Conservation (phyloP, 2,797 vertebrate species). For the Dryobates pubescens region DNA sequence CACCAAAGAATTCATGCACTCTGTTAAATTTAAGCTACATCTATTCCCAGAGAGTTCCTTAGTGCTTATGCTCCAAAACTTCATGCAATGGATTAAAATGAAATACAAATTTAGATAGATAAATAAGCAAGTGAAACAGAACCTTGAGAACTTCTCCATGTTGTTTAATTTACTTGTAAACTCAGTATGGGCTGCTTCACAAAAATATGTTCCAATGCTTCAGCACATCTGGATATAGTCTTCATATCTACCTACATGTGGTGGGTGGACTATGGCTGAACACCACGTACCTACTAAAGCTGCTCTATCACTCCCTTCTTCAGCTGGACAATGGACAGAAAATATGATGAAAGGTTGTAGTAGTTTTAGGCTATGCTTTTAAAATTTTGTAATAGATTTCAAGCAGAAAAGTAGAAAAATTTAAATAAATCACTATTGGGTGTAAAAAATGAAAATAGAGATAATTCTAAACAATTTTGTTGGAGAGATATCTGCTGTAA, state of each 20-base stretch:
- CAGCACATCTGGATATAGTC: fast-evolving
- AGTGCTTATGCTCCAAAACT: not conserved
- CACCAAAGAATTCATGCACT: not conserved
- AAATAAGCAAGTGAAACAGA: not conserved
- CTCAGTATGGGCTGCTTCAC: not conserved
- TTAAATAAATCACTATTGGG: too few relatives aligned
- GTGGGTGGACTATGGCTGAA: not conserved
- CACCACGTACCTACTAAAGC: not conserved
- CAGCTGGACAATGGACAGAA: not conserved
- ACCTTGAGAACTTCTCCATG: not conserved
- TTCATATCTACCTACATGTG: not conserved
- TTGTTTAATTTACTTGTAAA: not conserved
- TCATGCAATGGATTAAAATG: not conserved
- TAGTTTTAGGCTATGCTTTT: too few relatives aligned
- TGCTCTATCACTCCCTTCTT: not conserved
- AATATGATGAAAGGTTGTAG: not conserved
- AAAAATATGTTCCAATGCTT: not conserved
- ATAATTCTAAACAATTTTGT: too few relatives aligned
- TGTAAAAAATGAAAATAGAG: too few relatives aligned
- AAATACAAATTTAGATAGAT: not conserved
- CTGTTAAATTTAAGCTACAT: not conserved
- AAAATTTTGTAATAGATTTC: too few relatives aligned
- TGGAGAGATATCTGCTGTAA: too few relatives aligned
- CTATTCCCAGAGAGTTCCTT: not conserved
- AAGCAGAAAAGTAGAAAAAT: too few relatives aligned